Base-by-base conservation (phyloP, 2,113 vertebrate species). In the Nothobranchius furzeri region DNA sequence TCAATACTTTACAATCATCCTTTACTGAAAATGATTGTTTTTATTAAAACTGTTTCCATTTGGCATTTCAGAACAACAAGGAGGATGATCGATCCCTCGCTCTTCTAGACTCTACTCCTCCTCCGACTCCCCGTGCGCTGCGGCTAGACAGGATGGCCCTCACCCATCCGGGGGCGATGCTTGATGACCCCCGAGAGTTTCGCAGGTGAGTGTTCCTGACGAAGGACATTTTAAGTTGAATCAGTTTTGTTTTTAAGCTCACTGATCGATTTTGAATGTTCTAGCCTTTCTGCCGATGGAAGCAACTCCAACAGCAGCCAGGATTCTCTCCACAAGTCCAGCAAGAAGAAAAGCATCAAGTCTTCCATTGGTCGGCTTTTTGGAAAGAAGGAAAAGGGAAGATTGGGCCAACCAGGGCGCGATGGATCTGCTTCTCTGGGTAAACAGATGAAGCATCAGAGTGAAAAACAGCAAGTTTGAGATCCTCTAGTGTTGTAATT, bases 291-390 rank as follows among this genome's bases (percentile, higher is more conserved):
- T 0, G 87, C 91, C n/a, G 94, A 95, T 8, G 92, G 91, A 76
- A 92, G 92, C 75, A 91, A 90, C 73, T 85, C 93, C 47, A 95
- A 93, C 88, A 94, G 91, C 90, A 92, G 95, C 81, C 94, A 95
- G 78, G 96, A 97, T 73, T 95, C 95, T 9, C 93, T 97, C 36
- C 95, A 96, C 91, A 97, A 97, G 85, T 90, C 94, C 83, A 95
- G 93, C 46, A 97, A 97, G 91, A 97, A 95, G 93, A 97, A 97
- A 81, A 96, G 95, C 91, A 97, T 97, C 90, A 97, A 96, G 91
- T 97, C 95, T 59, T 96, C 95, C 82, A 97, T 96, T 43, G 94
- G 95, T 3, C 93, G 96, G 5, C 93, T 97, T 45, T 97, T 97
- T 66, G 95, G 95, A 59, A 97, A 97, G 90, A 97, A 96, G 76